phyloP scores from a whole-genome alignment of 2,888 invertebrate genomes.

The Clusia tigrina region DNA sequence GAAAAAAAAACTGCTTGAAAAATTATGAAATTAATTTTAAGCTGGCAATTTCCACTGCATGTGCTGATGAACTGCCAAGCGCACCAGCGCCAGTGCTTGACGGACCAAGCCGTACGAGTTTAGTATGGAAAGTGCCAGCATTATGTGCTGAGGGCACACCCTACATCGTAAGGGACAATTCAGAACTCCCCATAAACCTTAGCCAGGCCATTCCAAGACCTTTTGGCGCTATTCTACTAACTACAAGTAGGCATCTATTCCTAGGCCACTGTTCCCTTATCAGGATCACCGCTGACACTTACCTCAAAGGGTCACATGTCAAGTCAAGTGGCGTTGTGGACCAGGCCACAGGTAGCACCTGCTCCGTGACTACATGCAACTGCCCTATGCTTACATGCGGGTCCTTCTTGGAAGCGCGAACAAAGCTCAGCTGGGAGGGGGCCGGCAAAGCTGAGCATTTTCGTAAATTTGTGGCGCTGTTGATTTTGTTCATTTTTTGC shows the following conservation, averaged over 20 bases:
- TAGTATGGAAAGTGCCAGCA: no score
- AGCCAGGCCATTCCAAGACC: no score
- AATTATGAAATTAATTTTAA: conserved; percentile 2
- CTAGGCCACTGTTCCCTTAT: no score
- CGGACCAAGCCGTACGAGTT: neutral
- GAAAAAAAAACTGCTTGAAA: neutral
- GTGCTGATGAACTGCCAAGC: conserved; percentile 4
- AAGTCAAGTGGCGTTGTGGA: no score
- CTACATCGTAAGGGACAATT: no score
- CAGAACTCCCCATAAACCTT: no score
- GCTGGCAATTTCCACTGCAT: neutral
- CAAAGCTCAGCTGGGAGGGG: no score
- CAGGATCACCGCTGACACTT: no score
- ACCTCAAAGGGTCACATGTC: no score
- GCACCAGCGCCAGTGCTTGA: neutral
- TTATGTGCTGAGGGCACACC: no score
- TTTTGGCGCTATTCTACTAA: no score
- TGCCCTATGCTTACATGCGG: neutral
- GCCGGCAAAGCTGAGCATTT: neutral
- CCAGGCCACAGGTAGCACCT: neutral
- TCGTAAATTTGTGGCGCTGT: neutral
- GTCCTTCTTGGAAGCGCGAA: neutral
- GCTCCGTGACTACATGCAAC: neutral
- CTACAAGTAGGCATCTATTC: no score
- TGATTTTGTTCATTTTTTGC: neutral